Conservation (phyloP, 2,797 vertebrate genomes). For the Thaleichthys pacificus region DNA sequence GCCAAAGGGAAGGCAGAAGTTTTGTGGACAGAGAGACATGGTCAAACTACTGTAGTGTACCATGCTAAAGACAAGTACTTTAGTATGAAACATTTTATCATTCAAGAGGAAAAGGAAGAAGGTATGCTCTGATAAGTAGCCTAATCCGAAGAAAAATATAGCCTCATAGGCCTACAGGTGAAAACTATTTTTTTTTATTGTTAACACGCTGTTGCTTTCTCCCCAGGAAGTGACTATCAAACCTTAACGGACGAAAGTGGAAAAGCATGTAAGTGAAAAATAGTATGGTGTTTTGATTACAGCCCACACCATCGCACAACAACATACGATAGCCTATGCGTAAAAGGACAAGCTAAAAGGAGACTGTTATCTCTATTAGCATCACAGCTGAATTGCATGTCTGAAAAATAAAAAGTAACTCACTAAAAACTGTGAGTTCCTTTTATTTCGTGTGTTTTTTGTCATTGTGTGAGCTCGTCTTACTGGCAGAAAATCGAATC, state of each 20-base stretch:
- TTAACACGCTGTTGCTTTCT: background rate
- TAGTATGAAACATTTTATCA: slow-evolving; percentile 50
- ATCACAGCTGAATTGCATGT: too few relatives aligned
- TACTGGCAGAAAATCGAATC: background rate
- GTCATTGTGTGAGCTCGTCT: too few relatives aligned
- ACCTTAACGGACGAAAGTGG: slow-evolving; percentile 22
- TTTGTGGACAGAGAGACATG: slow-evolving; percentile 40
- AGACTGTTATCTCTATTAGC: background rate
- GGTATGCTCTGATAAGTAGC: background rate
- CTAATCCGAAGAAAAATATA: background rate
- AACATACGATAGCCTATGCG: too few relatives aligned
- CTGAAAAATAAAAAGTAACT: too few relatives aligned
- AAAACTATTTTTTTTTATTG: background rate
- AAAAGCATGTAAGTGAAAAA: slow-evolving; percentile 27
- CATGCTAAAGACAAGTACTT: slow-evolving; percentile 60
- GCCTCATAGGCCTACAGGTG: background rate
- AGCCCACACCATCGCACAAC: too few relatives aligned
- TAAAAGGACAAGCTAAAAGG: background rate
- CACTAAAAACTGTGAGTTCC: too few relatives aligned
- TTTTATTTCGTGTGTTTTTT: too few relatives aligned
- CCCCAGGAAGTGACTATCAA: slow-evolving; percentile 25
- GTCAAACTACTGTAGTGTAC: slow-evolving; percentile 17
- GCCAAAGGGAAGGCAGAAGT: slow-evolving; percentile 68
- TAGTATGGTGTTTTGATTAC: too few relatives aligned
- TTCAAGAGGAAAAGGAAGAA: slow-evolving; percentile 5